phyloP scores from a whole-genome alignment of 2,797 vertebrate genomes.

The Tolypeutes matacus region DNA sequence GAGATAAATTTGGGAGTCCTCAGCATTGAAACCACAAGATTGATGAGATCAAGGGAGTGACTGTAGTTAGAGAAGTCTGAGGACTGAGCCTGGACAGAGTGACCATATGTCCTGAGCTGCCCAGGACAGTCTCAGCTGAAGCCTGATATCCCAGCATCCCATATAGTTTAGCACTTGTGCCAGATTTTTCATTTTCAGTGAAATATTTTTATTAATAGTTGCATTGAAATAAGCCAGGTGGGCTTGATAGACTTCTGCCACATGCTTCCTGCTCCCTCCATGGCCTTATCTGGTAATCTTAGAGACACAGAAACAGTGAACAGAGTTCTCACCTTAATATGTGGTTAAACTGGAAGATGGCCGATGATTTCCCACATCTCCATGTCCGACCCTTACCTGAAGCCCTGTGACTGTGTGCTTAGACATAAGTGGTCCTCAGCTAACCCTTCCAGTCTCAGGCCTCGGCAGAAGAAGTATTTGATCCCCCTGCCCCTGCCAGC shows the following conservation, averaged over 20 bases:
- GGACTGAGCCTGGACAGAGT: neutral
- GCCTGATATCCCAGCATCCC: neutral
- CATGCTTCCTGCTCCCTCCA: neutral
- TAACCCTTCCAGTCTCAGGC: neutral
- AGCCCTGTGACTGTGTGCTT: neutral
- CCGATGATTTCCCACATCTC: neutral
- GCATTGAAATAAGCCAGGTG: neutral
- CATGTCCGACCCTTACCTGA: neutral
- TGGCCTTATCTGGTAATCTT: neutral
- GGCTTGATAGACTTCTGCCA: rapidly evolving
- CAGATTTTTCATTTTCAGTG: neutral
- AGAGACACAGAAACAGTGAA: neutral
- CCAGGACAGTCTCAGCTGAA: neutral
- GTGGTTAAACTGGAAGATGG: neutral
- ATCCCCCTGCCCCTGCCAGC: neutral
- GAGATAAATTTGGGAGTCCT: neutral
- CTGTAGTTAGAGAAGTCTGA: neutral
- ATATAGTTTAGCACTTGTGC: neutral
- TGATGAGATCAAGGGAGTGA: neutral
- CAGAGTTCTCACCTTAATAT: neutral
- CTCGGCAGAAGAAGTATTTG: neutral
- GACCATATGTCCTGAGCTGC: neutral
- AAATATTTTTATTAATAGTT: neutral
- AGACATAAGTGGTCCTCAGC: neutral
- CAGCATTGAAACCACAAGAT: neutral